Base-by-base conservation (phyloP, 2,113 vertebrate genomes). In the Microcebus griseorufus region DNA sequence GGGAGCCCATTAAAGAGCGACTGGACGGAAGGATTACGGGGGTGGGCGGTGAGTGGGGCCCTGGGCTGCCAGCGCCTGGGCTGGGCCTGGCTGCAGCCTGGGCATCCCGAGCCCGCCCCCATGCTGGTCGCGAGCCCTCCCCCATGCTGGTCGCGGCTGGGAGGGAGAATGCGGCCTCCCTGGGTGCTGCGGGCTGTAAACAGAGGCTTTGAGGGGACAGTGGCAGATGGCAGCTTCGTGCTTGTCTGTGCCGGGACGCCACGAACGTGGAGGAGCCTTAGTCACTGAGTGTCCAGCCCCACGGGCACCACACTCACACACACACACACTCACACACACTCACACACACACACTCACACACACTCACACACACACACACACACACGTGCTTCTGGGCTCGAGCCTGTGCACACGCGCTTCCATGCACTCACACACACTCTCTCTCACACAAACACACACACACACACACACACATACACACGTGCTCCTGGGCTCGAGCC, bases 1-100 rank as follows among this genome's bases (percentile, higher is more conserved):
- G 96, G 98, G 98, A 98, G 97, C 97, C 97, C 94, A 97, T 98
- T 97, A 98, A 98, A 98, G 97, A 98, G 97, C 96, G 96, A 94
- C 97, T 97, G 97, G 97, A 95, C 0, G 20, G 97, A 96, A 97
- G 97, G 97, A 96, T 92, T 79, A 95, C 95, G 79, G 90, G 0
- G 95, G 93, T 39, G 39, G 39, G 39, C 39, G 39, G 96, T 93
- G 96, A 98, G 87, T 95, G 64, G 53, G 73, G 62, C 37, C 60
- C 39, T n/a, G 34, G 72, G 27, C 2, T 53, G 48, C 37, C 37
- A 48, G 65, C 3, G 9, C 69, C 65, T 69, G 34, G 65, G 14
- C 16, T 42, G 48, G 37, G 53, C 34, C 9, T 32, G 29, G 45
- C 51, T 29, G 39, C 42, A 70, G 70, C n/a, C 1, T 0, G 16